These are phyloP conservation scores for Neolamprologus caudopunctatus DNA, from an alignment of 2,113 vertebrate genomes.

Conservation along the genomic window DNA sequence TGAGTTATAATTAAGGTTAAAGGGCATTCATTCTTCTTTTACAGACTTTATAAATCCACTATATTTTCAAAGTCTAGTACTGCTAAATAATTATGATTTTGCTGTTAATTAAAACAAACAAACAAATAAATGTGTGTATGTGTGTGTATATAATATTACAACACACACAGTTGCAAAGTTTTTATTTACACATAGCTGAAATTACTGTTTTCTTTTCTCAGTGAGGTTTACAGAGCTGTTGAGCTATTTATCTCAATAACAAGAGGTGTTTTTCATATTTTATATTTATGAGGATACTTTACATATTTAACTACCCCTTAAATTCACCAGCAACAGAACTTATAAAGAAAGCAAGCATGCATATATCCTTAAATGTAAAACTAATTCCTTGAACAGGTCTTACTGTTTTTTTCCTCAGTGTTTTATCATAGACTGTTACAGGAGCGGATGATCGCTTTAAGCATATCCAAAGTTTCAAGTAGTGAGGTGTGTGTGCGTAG, in stretches of 20 bases:
- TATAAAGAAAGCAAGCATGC: neutral
- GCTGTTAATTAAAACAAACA: neutral
- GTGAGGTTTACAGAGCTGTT: neutral
- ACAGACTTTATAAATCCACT: neutral
- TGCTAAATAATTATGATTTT: neutral
- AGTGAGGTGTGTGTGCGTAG: neutral
- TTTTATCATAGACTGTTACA: neutral
- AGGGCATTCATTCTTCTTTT: neutral
- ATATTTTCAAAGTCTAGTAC: neutral
- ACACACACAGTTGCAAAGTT: neutral
- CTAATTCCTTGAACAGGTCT: neutral
- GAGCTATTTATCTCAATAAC: neutral
- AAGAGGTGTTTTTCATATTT: neutral
- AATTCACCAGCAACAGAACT: neutral
- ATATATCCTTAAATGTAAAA: neutral
- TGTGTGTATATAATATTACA: neutral
- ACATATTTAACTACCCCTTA: neutral
- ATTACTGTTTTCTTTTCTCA: neutral
- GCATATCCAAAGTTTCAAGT: neutral
- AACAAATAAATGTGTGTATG: fast-evolving
- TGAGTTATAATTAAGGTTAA: neutral
- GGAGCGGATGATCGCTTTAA: neutral
- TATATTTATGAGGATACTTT: neutral
- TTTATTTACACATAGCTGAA: neutral
- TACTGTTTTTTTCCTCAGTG: neutral